Percentiles rank a stretch among this genome's conserved stretches.
Evolutionary conservation across 1,140 invertebrate species (phyloP).

Genomic region (Thaumetopoea pityocampa): DNA sequence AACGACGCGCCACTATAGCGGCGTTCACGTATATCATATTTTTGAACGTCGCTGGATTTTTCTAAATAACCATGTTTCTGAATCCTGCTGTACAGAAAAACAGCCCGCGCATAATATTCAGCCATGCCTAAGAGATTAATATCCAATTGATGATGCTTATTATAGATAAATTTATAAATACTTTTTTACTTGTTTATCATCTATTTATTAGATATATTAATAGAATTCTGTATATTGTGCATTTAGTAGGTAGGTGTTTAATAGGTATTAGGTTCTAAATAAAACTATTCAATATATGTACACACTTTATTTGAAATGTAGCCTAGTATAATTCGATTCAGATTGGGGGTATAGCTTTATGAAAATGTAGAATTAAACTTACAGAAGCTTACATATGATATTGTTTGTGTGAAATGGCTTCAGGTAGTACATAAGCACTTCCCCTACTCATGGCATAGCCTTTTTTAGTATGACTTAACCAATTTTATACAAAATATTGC

Average conservation of each 20-base stretch:
- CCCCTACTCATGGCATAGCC: constrained; percentile 3
- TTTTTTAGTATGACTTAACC: constrained; percentile 2
- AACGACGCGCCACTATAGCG: too few species aligned
- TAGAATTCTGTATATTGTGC: constrained; percentile 56
- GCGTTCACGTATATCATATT: too few species aligned
- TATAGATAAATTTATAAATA: constrained; percentile 59
- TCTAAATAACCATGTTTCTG: too few species aligned
- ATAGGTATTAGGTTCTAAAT: constrained; percentile 22
- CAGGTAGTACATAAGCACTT: constrained; percentile 14
- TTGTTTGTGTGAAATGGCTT: constrained; percentile 34
- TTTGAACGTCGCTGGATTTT: too few species aligned
- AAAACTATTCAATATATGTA: constrained; percentile 14
- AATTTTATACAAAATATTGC: constrained; percentile 17
- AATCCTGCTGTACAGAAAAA: too few species aligned
- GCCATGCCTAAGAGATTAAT: too few species aligned
- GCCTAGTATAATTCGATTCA: constrained; percentile 55
- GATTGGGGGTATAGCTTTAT: constrained; percentile 76
- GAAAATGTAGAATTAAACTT: constrained; percentile 58
- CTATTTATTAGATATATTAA: constrained; percentile 48
- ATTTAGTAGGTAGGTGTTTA: constrained; percentile 53
- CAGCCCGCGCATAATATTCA: too few species aligned
- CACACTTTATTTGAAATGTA: constrained; percentile 20
- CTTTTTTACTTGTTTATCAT: constrained; percentile 68
- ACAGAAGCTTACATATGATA: constrained; percentile 37
- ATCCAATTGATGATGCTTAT: constrained; percentile 70